A percentile compares a stretch with the other conserved stretches of the same genome.
Evolutionary conservation across 2,888 invertebrate species (phyloP).

Genomic region (Pterostichus madidus): DNA sequence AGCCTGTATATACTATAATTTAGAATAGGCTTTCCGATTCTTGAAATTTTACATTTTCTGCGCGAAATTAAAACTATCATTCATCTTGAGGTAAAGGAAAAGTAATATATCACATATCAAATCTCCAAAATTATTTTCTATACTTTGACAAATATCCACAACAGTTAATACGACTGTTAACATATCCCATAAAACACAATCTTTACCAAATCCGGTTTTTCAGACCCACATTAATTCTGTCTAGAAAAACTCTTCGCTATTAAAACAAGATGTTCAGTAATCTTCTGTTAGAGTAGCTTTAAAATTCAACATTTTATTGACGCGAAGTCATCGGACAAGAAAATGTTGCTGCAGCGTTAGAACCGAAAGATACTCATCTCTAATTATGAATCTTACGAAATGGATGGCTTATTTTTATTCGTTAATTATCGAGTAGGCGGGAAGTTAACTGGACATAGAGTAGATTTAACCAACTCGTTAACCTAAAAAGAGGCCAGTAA

Average conservation of each 20-base stretch:
- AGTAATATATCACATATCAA: too few relatives aligned
- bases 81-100: too few relatives aligned
- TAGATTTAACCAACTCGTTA: neutral
- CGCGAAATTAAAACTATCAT: too few relatives aligned
- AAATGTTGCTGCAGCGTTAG: neutral
- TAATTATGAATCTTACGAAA: conserved; percentile 17
- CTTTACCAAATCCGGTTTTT: too few relatives aligned
- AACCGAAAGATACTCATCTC: neutral
- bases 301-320: conserved; percentile 9
- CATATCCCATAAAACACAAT: too few relatives aligned
- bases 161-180: too few relatives aligned
- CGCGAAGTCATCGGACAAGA: neutral
- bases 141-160: too few relatives aligned
- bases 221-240: too few relatives aligned
- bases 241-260: neutral
- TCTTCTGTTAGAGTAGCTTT: neutral
- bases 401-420: conserved; percentile 3
- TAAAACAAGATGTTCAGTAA: neutral
- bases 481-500: conserved; percentile 3
- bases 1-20: too few relatives aligned
- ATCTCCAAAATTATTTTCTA: too few relatives aligned
- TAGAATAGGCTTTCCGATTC: too few relatives aligned
- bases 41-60: too few relatives aligned
- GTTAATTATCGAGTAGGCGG: conserved; percentile 2
- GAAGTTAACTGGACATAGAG: neutral